Percentiles rank a stretch among this genome's conserved stretches.
Conservation (phyloP, 2,113 vertebrate genomes). For the Otis tarda region DNA sequence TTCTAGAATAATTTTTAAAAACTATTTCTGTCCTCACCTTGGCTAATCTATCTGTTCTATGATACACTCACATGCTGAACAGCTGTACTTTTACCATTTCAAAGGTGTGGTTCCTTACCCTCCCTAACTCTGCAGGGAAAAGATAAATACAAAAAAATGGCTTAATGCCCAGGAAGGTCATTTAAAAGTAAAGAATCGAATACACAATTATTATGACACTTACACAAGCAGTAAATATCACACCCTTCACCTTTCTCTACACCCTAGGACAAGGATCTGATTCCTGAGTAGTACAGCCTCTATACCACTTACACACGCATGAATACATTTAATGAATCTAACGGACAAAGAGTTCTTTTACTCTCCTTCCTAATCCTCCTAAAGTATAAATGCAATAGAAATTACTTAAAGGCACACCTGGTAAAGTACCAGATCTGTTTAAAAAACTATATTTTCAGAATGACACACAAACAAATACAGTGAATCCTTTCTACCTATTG, state of each 20-base stretch:
- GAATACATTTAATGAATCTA: constrained; percentile 70
- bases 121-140: constrained; percentile 1
- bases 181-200: constrained; percentile 67
- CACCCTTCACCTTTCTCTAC: constrained; percentile 63
- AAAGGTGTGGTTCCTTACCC: constrained; percentile 38
- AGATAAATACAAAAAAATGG: constrained; percentile 53
- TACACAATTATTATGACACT: constrained; percentile 69
- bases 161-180: constrained; percentile 55
- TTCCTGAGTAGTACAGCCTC: constrained; percentile 62
- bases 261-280: constrained; percentile 64
- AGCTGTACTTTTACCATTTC: constrained; percentile 23
- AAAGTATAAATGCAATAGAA: constrained; percentile 69
- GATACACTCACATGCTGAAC: background rate
- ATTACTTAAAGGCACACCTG: constrained; percentile 71
- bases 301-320: constrained; percentile 68
- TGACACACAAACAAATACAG: constrained; percentile 60
- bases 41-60: background rate
- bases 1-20: background rate
- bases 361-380: constrained; percentile 69
- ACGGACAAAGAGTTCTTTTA: constrained; percentile 71
- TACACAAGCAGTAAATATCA: constrained; percentile 70
- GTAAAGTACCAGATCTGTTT: constrained; percentile 61
- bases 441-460: constrained; percentile 56
- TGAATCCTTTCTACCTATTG: constrained; percentile 30
- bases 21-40: background rate